A percentile compares a stretch with the other conserved stretches of the same genome.
Conservation (phyloP, 2,888 invertebrate species). For the Oscheius sp. region DNA sequence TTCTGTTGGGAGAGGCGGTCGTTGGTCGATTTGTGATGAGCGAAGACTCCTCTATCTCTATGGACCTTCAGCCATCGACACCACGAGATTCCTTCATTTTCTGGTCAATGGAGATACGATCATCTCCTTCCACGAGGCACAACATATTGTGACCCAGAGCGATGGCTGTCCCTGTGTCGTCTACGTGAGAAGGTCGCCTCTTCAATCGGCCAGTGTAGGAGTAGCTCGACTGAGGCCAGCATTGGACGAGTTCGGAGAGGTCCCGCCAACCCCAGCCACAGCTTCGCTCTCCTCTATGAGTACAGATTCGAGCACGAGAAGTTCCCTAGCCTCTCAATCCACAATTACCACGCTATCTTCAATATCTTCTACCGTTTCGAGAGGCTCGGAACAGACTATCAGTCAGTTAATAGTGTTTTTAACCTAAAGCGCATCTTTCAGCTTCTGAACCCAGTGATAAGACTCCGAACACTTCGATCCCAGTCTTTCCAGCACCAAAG, state of each 20-base stretch:
- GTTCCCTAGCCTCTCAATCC: constrained; percentile 2
- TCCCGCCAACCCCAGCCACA: constrained; percentile 10
- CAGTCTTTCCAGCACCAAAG: constrained; percentile 36
- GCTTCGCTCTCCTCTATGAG: neutral
- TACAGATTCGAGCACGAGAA: constrained; percentile 17
- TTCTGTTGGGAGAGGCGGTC: constrained; percentile 42
- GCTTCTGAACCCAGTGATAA: neutral
- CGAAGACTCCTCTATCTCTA: constrained; percentile 58
- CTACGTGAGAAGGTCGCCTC: constrained; percentile 60
- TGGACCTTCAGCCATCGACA: constrained; percentile 59
- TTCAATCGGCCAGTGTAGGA: constrained; percentile 56
- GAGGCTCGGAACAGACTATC: constrained; percentile 1
- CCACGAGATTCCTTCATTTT: constrained; percentile 63
- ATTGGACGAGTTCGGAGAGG: constrained; percentile 30
- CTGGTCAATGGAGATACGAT: constrained; percentile 67
- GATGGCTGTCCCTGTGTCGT: constrained; percentile 52
- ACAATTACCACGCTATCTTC: constrained; percentile 1
- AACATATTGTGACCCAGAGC: constrained; percentile 58
- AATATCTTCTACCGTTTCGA: neutral
- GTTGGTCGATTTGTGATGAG: constrained; percentile 60
- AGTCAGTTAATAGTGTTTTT: neutral
- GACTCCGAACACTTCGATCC: constrained; percentile 12
- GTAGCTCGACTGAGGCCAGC: constrained; percentile 44
- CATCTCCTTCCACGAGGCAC: constrained; percentile 68
- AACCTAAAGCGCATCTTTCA: neutral